Conservation (phyloP, 2,888 invertebrate species). For the Platerodrilus igneus region DNA sequence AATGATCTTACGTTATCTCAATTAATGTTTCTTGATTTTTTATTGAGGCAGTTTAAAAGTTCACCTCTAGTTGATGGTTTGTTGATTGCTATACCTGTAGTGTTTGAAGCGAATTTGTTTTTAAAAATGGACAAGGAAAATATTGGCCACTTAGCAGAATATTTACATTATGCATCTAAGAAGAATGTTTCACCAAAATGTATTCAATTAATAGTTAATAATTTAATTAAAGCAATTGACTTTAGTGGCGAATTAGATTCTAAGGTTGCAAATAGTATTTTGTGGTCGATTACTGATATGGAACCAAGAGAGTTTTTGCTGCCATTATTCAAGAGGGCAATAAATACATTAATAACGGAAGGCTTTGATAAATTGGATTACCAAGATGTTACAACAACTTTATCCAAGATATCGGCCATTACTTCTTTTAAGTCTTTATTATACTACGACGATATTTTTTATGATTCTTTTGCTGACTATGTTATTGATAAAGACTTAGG, state of each 20-base stretch:
- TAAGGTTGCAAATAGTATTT: slow-evolving; percentile 50
- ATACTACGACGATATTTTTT: slow-evolving; percentile 59
- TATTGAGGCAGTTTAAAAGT: slow-evolving; percentile 51
- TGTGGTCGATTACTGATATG: slow-evolving; percentile 55
- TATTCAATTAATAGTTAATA: slow-evolving; percentile 53
- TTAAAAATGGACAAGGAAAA: slow-evolving; percentile 56
- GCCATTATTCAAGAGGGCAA: slow-evolving; percentile 52
- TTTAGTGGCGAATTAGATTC: slow-evolving; percentile 45
- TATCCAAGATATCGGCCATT: slow-evolving; percentile 50
- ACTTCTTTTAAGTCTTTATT: slow-evolving; percentile 49
- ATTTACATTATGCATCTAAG: slow-evolving; percentile 53
- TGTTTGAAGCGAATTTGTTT: slow-evolving; percentile 60
- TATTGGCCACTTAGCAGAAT: slow-evolving; percentile 50
- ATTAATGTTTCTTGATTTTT: slow-evolving; percentile 59
- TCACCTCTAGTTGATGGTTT: slow-evolving; percentile 61
- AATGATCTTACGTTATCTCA: slow-evolving; percentile 58
- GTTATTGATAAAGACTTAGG: slow-evolving; percentile 51
- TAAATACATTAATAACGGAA: slow-evolving; percentile 48
- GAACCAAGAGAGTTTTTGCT: slow-evolving; percentile 48
- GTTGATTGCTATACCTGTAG: slow-evolving; percentile 60
- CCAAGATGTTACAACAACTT: slow-evolving; percentile 51
- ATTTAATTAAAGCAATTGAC: slow-evolving; percentile 49
- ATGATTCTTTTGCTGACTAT: slow-evolving; percentile 54
- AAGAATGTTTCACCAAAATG: slow-evolving; percentile 52
- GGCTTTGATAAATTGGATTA: slow-evolving; percentile 48